Evolutionary conservation across 2,888 invertebrate genomes (phyloP).

Genomic region (Myopa testacea): DNA sequence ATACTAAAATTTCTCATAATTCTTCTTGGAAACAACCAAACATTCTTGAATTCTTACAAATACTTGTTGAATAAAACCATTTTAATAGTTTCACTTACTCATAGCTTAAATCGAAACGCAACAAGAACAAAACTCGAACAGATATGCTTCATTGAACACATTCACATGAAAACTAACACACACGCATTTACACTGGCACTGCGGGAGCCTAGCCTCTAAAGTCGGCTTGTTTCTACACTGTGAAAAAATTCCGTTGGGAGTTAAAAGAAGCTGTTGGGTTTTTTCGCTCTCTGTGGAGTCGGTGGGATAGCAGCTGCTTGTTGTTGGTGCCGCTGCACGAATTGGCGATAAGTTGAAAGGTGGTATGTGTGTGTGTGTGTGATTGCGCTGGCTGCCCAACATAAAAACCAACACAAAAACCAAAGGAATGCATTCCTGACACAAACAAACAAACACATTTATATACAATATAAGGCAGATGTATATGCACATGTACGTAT

Average conservation of each 20-base stretch:
- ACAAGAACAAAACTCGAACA: neutral
- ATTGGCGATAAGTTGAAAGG: slow-evolving; percentile 14
- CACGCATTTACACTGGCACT: neutral
- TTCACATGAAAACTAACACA: neutral
- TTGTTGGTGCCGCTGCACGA: slow-evolving; percentile 2
- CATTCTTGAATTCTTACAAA: no score
- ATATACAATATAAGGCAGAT: neutral
- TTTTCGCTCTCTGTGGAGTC: neutral
- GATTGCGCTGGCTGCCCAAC: neutral
- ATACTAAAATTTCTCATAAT: no score
- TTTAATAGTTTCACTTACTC: neutral
- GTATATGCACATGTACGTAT: neutral
- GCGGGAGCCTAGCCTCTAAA: neutral
- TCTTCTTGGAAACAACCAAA: no score
- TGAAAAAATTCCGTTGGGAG: neutral
- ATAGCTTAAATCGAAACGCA: neutral
- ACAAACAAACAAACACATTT: neutral
- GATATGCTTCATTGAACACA: slow-evolving; percentile 27
- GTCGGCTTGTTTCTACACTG: neutral
- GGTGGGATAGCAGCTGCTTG: neutral
- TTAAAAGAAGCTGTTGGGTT: neutral
- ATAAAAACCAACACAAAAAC: neutral
- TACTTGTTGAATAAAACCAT: no score
- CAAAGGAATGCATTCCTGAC: slow-evolving; percentile 13
- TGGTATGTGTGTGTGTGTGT: neutral